Base-by-base conservation (phyloP, 2,113 vertebrate genomes). In the Labrus mixtus region DNA sequence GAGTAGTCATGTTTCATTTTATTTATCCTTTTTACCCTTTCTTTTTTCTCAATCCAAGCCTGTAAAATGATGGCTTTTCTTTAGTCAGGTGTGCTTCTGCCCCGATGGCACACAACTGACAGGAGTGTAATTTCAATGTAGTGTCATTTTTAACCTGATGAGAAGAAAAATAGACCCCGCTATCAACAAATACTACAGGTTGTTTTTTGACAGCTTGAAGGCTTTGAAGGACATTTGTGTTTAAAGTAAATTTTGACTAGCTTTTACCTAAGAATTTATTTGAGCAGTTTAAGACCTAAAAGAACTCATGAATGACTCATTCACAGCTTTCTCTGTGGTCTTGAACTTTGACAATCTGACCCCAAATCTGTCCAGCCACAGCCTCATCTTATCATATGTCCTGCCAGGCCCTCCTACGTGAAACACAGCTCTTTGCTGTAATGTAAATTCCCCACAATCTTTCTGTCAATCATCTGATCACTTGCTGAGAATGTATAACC, bases 381-480 rank as follows among this genome's bases (percentile, higher is more conserved):
- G 65, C 48, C 46, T 73, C 56, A 25, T 69, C 55, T 69, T 25
- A 36, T 36, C 17, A 3, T 29, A 10, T 64, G 56, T 83, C 76
- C 68, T 79, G 66, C 76, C 83, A 74, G 56, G 60, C 63, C 73
- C 79, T 84, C 80, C 83, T 48, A 78, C 86, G 68, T 54, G 33
- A 83, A 77, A 62, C 77, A 46, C 73, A 53, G 65, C 71, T 80
- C 85, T 46, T 75, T 43, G 17, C 79, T 75, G n/a, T n/a, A 74
- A 77, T 89, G 70, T 72, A 67, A 85, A 85, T 80, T 66, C 83
- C 22, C 53, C 51, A 51, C 60, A 19, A 70, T 69, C 54, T 63
- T 23, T 76, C 78, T 87, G 88, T 89, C 89, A 92, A 88, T 92
- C 84, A 91, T 76, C 8, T 17, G 22, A 68, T 88, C 67, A 4